phyloP scores from a whole-genome alignment of 2,888 invertebrate genomes.

The Harpagoxenus sublaevis region DNA sequence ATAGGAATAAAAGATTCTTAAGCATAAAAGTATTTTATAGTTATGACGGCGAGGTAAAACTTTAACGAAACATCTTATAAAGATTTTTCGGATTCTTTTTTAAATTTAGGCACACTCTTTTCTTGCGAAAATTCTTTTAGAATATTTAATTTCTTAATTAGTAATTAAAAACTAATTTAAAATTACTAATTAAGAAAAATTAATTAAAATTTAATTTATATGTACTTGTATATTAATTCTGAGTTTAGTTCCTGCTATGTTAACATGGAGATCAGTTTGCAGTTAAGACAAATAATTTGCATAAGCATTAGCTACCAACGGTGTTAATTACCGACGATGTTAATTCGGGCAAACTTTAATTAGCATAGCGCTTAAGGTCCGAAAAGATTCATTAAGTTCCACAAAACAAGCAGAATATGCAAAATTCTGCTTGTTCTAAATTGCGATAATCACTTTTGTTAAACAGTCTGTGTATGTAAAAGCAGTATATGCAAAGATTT shows the following conservation, averaged over 20 bases:
- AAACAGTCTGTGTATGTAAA: not conserved
- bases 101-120: not conserved
- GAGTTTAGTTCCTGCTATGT: constrained; percentile 2
- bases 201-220: not conserved
- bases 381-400: not conserved
- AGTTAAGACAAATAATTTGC: constrained; percentile 43
- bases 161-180: not conserved
- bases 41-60: not conserved
- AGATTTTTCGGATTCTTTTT: not conserved
- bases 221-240: constrained; percentile 1
- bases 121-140: not conserved
- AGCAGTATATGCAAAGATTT: not conserved
- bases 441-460: constrained; percentile 4
- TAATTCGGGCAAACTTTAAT: constrained; percentile 28
- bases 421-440: not conserved
- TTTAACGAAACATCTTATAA: not conserved
- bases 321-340: constrained; percentile 26
- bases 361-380: constrained; percentile 5
- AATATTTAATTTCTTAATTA: constrained; percentile 11
- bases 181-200: not conserved
- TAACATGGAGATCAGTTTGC: constrained; percentile 2
- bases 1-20: not conserved
- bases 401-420: constrained; percentile 1
- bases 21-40: not conserved
- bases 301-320: constrained; percentile 9